These are phyloP conservation scores for Cerastis rubricosa DNA, from an alignment of 2,888 invertebrate genomes.

Conservation along the genomic window DNA sequence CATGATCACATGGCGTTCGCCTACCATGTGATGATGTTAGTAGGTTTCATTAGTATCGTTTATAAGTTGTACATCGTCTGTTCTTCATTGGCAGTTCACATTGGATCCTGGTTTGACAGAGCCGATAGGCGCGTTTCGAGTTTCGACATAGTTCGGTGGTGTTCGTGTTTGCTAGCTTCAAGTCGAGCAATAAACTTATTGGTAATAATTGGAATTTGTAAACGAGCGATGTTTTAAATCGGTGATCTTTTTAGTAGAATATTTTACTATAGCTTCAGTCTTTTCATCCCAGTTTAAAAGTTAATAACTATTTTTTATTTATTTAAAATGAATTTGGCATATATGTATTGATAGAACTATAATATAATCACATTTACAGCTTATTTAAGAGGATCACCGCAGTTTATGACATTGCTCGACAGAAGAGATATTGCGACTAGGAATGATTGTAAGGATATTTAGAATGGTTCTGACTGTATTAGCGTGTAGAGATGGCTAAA, in stretches of 20 bases:
- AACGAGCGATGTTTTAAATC: conserved; percentile 48
- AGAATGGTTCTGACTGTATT: conserved; percentile 71
- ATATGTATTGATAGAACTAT: conserved; percentile 19
- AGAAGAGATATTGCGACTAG: conserved; percentile 53
- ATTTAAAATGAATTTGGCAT: conserved; percentile 29
- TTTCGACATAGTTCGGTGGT: conserved; percentile 37
- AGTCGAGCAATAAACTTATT: conserved; percentile 36
- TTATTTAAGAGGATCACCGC: conserved; percentile 9
- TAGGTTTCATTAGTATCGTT: conserved; percentile 69
- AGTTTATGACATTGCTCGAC: conserved; percentile 47
- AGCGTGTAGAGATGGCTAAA: conserved; percentile 68
- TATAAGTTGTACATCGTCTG: conserved; percentile 70
- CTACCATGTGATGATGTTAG: conserved; percentile 62
- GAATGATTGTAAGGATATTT: conserved; percentile 55
- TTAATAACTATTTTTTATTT: conserved; percentile 35
- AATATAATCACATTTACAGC: background rate
- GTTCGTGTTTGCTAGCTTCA: conserved; percentile 46
- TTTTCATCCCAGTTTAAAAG: conserved; percentile 16
- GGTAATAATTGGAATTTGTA: conserved; percentile 47
- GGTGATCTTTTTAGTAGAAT: conserved; percentile 16
- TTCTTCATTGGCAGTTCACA: conserved; percentile 68
- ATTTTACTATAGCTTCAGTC: conserved; percentile 14
- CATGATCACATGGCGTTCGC: conserved; percentile 61
- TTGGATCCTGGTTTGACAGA: conserved; percentile 59
- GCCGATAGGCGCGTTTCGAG: conserved; percentile 31